A percentile compares a stretch with the other conserved stretches of the same genome.
These are phyloP conservation scores for Drosophila affinis DNA, from an alignment of 2,888 invertebrate genomes.

Conservation along the genomic window DNA sequence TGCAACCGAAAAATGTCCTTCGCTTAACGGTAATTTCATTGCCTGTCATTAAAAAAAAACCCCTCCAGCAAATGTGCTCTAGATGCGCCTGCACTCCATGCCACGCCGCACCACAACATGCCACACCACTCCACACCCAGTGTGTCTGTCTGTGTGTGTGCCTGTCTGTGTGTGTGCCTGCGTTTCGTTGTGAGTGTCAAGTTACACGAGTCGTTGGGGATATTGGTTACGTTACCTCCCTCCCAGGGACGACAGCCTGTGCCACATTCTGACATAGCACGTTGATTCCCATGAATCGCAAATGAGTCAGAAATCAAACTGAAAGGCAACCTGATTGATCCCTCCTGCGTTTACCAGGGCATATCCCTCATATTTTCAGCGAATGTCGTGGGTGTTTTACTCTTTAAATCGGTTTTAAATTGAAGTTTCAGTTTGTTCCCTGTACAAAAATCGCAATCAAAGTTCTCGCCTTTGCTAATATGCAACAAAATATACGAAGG, in stretches of 20 bases:
- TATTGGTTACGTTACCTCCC: slow-evolving; percentile 30
- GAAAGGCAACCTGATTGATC: not conserved
- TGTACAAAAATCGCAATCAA: too few relatives aligned
- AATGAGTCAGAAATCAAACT: slow-evolving; percentile 38
- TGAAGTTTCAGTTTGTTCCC: too few relatives aligned
- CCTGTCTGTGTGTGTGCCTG: too few relatives aligned
- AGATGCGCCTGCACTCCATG: not conserved
- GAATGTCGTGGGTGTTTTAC: too few relatives aligned
- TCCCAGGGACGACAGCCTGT: not conserved
- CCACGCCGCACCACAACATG: not conserved
- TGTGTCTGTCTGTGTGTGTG: too few relatives aligned
- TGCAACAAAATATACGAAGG: too few relatives aligned
- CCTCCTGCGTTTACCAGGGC: too few relatives aligned
- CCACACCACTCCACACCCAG: not conserved
- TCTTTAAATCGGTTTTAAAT: too few relatives aligned
- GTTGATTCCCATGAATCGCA: slow-evolving; percentile 42
- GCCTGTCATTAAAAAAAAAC: slow-evolving; percentile 61
- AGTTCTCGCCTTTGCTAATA: too few relatives aligned
- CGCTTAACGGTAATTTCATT: slow-evolving; percentile 69
- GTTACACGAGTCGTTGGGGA: slow-evolving; percentile 24
- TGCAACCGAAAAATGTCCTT: slow-evolving; percentile 37
- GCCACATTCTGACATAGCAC: not conserved
- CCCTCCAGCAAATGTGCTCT: slow-evolving; percentile 1
- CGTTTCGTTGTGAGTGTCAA: slow-evolving; percentile 13
- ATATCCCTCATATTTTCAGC: too few relatives aligned